Conservation (phyloP, 2,113 vertebrate species). For the Thinocorus orbignyianus region DNA sequence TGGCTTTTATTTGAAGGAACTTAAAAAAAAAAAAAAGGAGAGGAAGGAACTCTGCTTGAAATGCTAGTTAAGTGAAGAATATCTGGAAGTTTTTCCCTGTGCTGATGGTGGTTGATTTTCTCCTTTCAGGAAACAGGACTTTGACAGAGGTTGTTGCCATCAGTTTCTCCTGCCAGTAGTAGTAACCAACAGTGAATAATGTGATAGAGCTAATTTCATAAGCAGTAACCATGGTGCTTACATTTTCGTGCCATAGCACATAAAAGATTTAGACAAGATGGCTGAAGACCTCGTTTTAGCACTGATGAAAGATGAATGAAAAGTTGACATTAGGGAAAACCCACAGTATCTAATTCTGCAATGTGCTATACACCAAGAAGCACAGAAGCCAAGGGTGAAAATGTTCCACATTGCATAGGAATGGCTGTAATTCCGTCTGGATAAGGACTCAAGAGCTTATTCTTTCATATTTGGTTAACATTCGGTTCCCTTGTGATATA, state of each 20-base stretch:
- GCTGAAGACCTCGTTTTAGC: background rate
- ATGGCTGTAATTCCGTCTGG: background rate
- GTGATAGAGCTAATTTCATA: background rate
- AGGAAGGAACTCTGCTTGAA: background rate
- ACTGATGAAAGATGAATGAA: background rate
- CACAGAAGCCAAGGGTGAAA: rapidly evolving
- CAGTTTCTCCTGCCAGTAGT: background rate
- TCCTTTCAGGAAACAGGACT: background rate
- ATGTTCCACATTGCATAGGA: background rate
- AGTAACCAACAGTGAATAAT: background rate
- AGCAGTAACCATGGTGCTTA: background rate
- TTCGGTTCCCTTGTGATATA: background rate
- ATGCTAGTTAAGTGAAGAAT: background rate
- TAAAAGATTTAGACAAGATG: background rate
- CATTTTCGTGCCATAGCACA: background rate
- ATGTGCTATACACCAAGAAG: background rate
- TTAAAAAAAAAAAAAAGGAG: too few relatives aligned
- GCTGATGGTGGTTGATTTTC: background rate
- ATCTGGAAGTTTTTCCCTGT: background rate
- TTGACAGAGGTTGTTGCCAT: background rate
- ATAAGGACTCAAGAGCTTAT: background rate
- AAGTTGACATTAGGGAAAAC: background rate
- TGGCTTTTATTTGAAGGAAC: background rate
- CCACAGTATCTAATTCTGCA: background rate
- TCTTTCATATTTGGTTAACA: background rate